Evolutionary conservation across 2,113 vertebrate genomes (phyloP), one percentile per base, ranked within the genome.

Genomic region (Mixornis gularis): DNA sequence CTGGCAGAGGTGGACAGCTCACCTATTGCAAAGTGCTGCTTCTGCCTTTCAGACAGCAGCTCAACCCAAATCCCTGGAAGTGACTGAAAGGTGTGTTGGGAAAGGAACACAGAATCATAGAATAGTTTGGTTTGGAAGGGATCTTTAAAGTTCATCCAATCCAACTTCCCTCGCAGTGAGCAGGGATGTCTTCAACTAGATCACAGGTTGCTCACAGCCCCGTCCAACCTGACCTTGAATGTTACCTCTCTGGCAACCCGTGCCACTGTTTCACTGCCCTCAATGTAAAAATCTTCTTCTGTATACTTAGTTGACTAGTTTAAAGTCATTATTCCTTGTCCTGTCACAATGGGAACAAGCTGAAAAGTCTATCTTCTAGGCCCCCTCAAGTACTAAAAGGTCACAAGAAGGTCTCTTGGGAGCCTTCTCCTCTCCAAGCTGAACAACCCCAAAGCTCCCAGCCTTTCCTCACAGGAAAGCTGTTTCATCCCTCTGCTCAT

Each of bases 221-320:
- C 0, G 0, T 53, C 32, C 34, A 59, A 30, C 12, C n/a, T 30
- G 25, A 48, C 22, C 15, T 46, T 13, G 14, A 77, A 27, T 12
- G 6, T 30, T 41, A 73, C 21, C 14, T 32, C 44, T 60, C 36
- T n/a, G 10, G 29, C 32, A 83, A 59, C 19, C 25, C 25, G 6
- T 24, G 3, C 21, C 49, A 41, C 10, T 43, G 40, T 16, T 58
- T 69, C 44, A 77, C 8, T 17, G 90, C 20, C 6, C 22, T 72
- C 34, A 72, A 12, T 1, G 1, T 32, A 83, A 86, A 64, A 59
- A 41, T 41, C 7, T 17, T 79, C 29, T 56, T 76, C 21, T 48
- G 59, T 49, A 44, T 34, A 51, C 29, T 40, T 56, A 59, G 8
- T 12, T 38, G 36, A 77, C 49, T 26, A 55, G 40, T 46, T 55